Conservation (phyloP, 2,888 invertebrate genomes). For the Nasonia oneida region DNA sequence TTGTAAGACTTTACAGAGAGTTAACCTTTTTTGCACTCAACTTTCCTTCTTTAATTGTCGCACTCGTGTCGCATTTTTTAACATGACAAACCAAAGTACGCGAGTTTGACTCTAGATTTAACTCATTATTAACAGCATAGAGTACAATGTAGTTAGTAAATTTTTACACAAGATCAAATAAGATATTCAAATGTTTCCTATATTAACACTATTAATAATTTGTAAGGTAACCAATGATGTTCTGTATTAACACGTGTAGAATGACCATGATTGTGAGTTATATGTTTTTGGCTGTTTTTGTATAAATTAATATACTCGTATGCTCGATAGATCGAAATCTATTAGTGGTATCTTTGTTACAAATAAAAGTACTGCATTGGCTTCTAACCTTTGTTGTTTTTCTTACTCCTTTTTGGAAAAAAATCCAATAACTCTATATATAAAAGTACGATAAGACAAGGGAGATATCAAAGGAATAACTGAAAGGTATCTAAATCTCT, state of each 20-base stretch:
- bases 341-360: background rate
- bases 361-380: slow-evolving; percentile 36
- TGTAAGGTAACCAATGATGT: slow-evolving; percentile 36
- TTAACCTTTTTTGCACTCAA: slow-evolving; percentile 34
- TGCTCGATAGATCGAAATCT: slow-evolving; percentile 3
- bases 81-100: slow-evolving; percentile 52
- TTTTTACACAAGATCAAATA: slow-evolving; percentile 16
- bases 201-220: slow-evolving; percentile 35
- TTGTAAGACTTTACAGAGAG: slow-evolving; percentile 63
- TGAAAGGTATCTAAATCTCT: slow-evolving; percentile 10
- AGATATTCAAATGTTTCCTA: slow-evolving; percentile 26
- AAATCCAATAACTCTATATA: background rate
- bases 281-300: background rate
- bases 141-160: slow-evolving; percentile 49
- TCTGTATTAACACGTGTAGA: slow-evolving; percentile 18
- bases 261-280: slow-evolving; percentile 1
- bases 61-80: slow-evolving; percentile 24
- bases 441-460: background rate
- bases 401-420: slow-evolving; percentile 5
- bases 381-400: slow-evolving; percentile 35
- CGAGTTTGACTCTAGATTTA: slow-evolving; percentile 32
- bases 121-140: slow-evolving; percentile 21
- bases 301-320: slow-evolving; percentile 17
- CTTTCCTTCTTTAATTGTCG: slow-evolving; percentile 49
- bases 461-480: background rate